Base-by-base conservation (phyloP, 2,888 invertebrate genomes). In the Heliothis peltigera region DNA sequence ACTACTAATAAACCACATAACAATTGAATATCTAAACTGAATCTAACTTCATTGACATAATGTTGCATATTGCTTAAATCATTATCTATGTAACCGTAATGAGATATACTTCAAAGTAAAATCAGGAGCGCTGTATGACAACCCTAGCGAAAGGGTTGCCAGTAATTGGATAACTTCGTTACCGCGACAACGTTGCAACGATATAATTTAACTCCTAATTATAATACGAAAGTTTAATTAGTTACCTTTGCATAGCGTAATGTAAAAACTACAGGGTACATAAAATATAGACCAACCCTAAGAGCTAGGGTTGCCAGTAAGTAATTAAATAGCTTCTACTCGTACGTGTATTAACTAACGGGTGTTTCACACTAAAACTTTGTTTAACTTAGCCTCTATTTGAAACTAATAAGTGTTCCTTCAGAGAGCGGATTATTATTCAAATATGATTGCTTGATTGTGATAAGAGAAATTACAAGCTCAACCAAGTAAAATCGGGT, bases 111-210 rank as follows among this genome's bases (percentile, higher is more conserved):
- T 32, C 39, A 39, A 39, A n/a, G 39, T 10, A 39, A 39, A 39
- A 39, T 15, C 39, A 39, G 7, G 4, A n/a, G 25, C 25, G 25
- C 5, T 39, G 39, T 4, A 10, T 32, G 28, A 10, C 28, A 55
- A 8, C 56, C 47, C 56, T 48, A 46, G n/a, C 7, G 15, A 10
- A 7, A 66, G 57, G 54, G 57, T 49, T 62, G 22, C 54, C 32
- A 19, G 35, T 68, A 75, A 78, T 76, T 66, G 54, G 65, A 74
- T 62, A 69, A 73, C 47, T 63, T 60, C 12, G 61, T 51, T 43
- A 56, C 15, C 22, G 19, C 32, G 19, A 39, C 48, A 7, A 8
- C 19, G 61, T 54, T 66, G 48, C 46, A 52, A 10, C 47, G 17
- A 49, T 51, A 64, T 70, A 46, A 70, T 52, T 70, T 15, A 52